These are phyloP conservation scores for Perca fluviatilis DNA, from an alignment of 2,113 vertebrate genomes.

Conservation along the genomic window DNA sequence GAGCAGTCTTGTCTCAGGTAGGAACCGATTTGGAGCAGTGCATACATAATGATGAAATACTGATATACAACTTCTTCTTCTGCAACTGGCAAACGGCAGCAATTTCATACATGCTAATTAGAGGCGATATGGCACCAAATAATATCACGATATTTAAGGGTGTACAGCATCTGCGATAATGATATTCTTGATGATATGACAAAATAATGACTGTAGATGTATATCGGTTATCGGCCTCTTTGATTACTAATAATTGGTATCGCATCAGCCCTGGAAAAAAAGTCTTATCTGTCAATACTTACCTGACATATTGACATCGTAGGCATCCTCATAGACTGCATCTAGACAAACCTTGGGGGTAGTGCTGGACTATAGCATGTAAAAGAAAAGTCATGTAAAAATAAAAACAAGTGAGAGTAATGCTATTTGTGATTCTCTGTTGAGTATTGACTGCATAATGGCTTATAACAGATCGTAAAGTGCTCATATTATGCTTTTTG, in stretches of 20 bases:
- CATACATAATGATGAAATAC: background rate
- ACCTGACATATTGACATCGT: background rate
- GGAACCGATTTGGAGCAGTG: background rate
- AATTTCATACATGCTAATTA: background rate
- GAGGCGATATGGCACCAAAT: too few species aligned
- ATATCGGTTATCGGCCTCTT: too few species aligned
- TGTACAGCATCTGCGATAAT: too few species aligned
- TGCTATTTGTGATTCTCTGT: background rate
- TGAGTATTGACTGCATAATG: background rate
- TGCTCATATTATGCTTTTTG: too few species aligned
- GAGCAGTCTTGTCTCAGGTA: conserved; percentile 93
- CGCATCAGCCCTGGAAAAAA: too few species aligned
- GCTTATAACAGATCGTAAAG: conserved; percentile 5
- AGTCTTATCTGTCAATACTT: too few species aligned
- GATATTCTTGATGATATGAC: too few species aligned
- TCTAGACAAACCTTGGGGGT: background rate
- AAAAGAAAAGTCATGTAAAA: background rate
- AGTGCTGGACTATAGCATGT: background rate
- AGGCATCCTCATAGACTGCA: background rate
- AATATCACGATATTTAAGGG: too few species aligned
- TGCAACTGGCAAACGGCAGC: background rate
- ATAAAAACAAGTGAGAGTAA: background rate
- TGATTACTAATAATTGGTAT: too few species aligned
- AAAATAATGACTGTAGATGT: too few species aligned
- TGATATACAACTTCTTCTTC: background rate